Evolutionary conservation across 2,888 invertebrate genomes (phyloP).

Genomic region (Conistra vaccinii): DNA sequence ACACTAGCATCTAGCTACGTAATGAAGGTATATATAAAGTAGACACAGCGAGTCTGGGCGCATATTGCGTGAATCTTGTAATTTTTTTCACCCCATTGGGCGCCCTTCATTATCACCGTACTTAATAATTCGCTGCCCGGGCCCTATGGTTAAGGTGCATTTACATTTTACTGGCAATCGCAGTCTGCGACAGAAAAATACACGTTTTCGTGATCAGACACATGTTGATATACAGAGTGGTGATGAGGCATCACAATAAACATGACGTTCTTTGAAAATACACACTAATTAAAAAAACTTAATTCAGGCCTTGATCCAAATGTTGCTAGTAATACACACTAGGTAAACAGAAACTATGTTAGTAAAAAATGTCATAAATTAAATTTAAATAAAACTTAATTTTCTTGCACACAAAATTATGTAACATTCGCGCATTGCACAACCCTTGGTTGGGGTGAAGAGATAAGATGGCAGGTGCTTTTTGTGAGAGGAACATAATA

Average conservation of each 20-base stretch:
- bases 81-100: conserved; percentile 60
- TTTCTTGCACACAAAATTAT: neutral
- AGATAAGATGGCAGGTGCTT: neutral
- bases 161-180: conserved; percentile 28
- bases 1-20: neutral
- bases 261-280: neutral
- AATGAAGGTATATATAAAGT: conserved; percentile 18
- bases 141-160: conserved; percentile 17
- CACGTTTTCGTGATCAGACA: no score
- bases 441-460: neutral
- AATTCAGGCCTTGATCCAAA: no score
- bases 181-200: neutral
- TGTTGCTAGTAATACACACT: no score
- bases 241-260: neutral
- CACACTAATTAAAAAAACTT: no score
- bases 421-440: neutral
- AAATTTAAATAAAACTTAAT: no score
- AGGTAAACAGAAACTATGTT: no score
- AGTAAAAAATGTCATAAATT: no score
- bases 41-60: conserved; percentile 31
- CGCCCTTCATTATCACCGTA: conserved; percentile 59
- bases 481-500: neutral
- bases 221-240: neutral
- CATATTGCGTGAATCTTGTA: conserved; percentile 60
- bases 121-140: conserved; percentile 56